Percentiles rank a stretch among this genome's conserved stretches.
These are phyloP conservation scores for Heliconius charithonia DNA, from an alignment of 2,888 invertebrate genomes.

Conservation along the genomic window DNA sequence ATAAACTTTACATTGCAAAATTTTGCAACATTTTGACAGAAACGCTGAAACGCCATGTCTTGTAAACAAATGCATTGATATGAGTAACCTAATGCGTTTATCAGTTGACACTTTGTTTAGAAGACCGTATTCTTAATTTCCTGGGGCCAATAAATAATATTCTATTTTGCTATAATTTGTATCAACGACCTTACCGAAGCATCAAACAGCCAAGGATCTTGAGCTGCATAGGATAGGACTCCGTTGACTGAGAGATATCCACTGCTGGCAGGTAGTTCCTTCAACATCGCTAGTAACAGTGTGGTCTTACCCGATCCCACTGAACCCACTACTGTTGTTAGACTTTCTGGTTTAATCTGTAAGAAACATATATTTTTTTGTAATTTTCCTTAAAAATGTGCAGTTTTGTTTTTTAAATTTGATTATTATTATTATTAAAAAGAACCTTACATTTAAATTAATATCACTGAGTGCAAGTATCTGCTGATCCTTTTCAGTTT, in stretches of 20 bases:
- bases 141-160: too few species aligned
- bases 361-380: background rate
- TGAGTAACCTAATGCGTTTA: too few species aligned
- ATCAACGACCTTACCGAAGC: slow-evolving; percentile 62
- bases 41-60: too few species aligned
- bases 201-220: slow-evolving; percentile 87
- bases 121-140: too few species aligned
- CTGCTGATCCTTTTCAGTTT: slow-evolving; percentile 61
- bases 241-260: slow-evolving; percentile 84
- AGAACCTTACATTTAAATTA: slow-evolving; percentile 68
- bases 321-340: slow-evolving; percentile 87
- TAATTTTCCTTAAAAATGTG: background rate
- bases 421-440: background rate
- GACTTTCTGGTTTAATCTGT: slow-evolving; percentile 72
- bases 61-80: too few species aligned
- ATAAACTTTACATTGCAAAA: too few species aligned
- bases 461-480: slow-evolving; percentile 73
- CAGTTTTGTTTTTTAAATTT: too few species aligned
- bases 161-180: too few species aligned
- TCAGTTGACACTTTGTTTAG: too few species aligned
- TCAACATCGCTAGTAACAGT: slow-evolving; percentile 88
- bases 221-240: slow-evolving; percentile 84
- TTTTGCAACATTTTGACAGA: too few species aligned
- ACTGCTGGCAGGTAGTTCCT: slow-evolving; percentile 85
- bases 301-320: slow-evolving; percentile 91